These are phyloP conservation scores for Myotis davidii DNA, from an alignment of 2,113 vertebrate species.

Conservation along the genomic window DNA sequence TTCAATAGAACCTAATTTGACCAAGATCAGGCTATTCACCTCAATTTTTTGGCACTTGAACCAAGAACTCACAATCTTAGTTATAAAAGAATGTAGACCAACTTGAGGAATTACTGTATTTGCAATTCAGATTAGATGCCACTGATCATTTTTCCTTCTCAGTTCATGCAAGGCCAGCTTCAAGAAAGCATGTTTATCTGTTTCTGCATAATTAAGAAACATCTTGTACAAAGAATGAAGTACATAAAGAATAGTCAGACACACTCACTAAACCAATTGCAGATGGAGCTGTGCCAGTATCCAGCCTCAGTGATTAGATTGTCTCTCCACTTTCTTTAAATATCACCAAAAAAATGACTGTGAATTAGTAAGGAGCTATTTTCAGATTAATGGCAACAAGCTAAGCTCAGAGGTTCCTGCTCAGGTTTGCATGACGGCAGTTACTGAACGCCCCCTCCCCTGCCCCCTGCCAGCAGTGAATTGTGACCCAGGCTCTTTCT, in stretches of 20 bases:
- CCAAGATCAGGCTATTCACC: not conserved
- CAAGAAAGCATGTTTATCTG: not conserved
- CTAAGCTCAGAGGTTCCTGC: not conserved
- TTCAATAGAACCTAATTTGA: not conserved
- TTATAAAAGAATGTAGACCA: not conserved
- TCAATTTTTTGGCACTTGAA: not conserved
- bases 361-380: not conserved
- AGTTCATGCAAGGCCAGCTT: not conserved
- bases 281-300: not conserved
- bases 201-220: not conserved
- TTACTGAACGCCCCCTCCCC: not conserved
- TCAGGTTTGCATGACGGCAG: not conserved
- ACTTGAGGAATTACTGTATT: constrained; percentile 18
- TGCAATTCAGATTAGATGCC: not conserved
- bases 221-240: not conserved
- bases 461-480: not conserved
- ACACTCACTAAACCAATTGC: not conserved
- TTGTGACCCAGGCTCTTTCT: not conserved
- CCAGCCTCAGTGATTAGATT: not conserved
- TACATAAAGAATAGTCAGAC: not conserved
- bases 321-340: not conserved
- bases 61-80: not conserved
- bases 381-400: not conserved
- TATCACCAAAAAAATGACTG: not conserved
- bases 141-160: constrained; percentile 2